A percentile compares a stretch with the other conserved stretches of the same genome.
phyloP scores from a whole-genome alignment of 2,113 vertebrate species.

The Cavia porcellus region DNA sequence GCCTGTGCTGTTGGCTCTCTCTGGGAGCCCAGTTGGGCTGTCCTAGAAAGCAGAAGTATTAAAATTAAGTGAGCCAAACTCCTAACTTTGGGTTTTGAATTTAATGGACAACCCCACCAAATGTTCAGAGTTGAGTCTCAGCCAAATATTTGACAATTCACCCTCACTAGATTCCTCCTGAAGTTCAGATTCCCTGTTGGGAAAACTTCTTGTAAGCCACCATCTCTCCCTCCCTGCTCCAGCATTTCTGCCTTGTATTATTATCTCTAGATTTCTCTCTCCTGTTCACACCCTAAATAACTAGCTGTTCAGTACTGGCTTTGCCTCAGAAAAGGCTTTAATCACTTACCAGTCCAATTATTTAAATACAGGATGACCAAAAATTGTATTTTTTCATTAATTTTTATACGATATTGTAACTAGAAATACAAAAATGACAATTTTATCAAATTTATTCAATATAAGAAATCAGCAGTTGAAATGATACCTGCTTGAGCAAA shows the following conservation, averaged over 20 bases:
- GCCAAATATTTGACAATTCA: constrained; percentile 3
- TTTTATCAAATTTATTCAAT: not conserved
- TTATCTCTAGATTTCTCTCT: constrained; percentile 13
- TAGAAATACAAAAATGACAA: not conserved
- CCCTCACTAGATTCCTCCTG: not conserved
- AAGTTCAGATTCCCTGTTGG: constrained; percentile 37
- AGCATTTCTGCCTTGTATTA: constrained; percentile 1
- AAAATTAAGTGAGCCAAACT: constrained; percentile 54
- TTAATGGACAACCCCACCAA: not conserved
- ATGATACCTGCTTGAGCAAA: not conserved
- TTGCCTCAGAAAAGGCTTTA: not conserved
- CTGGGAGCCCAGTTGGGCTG: not conserved
- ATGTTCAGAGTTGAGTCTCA: constrained; percentile 56
- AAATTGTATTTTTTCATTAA: not conserved
- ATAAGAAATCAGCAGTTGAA: not conserved
- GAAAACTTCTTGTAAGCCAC: not conserved
- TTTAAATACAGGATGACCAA: not conserved
- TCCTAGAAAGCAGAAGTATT: constrained; percentile 41
- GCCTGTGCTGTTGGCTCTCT: not conserved
- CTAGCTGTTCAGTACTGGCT: not conserved
- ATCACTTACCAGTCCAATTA: not conserved
- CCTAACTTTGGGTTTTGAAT: constrained; percentile 64
- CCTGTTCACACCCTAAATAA: constrained; percentile 21
- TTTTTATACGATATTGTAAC: not conserved
- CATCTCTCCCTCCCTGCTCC: constrained; percentile 23